A percentile compares a stretch with the other conserved stretches of the same genome.
phyloP scores from a whole-genome alignment of 2,113 vertebrate genomes.

The Coturnix japonica region DNA sequence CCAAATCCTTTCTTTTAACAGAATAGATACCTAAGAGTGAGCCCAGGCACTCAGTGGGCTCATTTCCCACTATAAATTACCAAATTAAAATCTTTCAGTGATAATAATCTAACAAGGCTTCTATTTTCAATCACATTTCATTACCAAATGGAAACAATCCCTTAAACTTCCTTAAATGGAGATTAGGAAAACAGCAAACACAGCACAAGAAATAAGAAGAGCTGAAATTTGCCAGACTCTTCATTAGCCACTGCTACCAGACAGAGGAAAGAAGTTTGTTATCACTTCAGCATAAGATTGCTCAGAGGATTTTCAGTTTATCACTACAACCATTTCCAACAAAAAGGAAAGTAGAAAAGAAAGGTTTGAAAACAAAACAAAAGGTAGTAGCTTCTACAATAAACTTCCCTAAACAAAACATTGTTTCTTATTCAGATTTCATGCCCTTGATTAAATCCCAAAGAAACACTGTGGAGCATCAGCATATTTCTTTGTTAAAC shows the following conservation, averaged over 20 bases:
- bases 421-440: conserved; percentile 7
- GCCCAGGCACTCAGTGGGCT: neutral
- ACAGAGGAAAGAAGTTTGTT: neutral
- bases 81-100: neutral
- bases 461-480: conserved; percentile 24
- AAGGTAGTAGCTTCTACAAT: neutral
- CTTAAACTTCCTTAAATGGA: neutral
- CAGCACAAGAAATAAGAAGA: neutral
- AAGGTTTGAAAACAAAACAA: too few species aligned
- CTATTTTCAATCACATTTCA: neutral
- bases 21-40: neutral
- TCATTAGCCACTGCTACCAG: neutral
- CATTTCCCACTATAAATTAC: neutral
- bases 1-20: neutral
- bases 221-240: neutral
- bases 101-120: conserved; percentile 9
- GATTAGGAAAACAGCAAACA: neutral
- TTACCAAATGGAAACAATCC: conserved; percentile 24
- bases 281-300: neutral
- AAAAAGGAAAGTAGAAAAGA: neutral
- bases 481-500: conserved; percentile 44
- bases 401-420: neutral
- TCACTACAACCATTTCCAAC: neutral
- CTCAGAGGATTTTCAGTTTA: neutral
- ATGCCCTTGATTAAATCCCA: conserved; percentile 40